These are phyloP conservation scores for Paracentrotus lividus DNA, from an alignment of 53 echinoderm and acorn worm species.

Conservation along the genomic window DNA sequence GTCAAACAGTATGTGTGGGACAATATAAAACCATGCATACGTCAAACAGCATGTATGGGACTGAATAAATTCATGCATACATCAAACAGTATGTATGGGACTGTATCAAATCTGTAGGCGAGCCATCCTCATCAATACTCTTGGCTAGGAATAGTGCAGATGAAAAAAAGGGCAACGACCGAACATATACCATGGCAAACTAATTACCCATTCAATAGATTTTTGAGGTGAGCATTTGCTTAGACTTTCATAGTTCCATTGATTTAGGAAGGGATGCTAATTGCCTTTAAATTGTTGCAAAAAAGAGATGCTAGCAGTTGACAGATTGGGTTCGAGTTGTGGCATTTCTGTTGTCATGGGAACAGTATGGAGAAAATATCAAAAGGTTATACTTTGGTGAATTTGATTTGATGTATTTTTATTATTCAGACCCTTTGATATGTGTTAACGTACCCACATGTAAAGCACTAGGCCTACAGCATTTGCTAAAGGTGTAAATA, in stretches of 20 bases:
- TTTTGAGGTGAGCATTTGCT: background rate
- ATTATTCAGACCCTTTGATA: too few species aligned
- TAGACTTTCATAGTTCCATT: background rate
- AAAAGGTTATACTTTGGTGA: background rate
- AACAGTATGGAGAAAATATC: background rate
- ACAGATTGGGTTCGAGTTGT: background rate
- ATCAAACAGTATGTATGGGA: background rate
- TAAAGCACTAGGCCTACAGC: too few species aligned
- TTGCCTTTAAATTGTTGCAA: background rate
- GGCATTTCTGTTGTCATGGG: background rate
- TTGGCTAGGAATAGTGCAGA: background rate
- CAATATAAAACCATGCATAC: too few species aligned
- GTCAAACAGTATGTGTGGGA: conserved; percentile 24
- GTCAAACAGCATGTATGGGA: too few species aligned
- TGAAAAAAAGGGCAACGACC: conserved; percentile 8
- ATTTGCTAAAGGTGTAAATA: too few species aligned
- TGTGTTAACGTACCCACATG: too few species aligned
- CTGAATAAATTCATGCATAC: background rate
- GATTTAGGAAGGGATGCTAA: background rate
- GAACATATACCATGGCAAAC: background rate
- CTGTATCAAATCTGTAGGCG: conserved; percentile 9
- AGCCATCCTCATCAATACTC: background rate
- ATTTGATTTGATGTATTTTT: too few species aligned
- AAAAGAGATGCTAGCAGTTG: background rate
- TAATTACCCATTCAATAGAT: background rate